Base-by-base conservation (phyloP, 2,797 vertebrate species). In the Spondyliosoma cantharus region DNA sequence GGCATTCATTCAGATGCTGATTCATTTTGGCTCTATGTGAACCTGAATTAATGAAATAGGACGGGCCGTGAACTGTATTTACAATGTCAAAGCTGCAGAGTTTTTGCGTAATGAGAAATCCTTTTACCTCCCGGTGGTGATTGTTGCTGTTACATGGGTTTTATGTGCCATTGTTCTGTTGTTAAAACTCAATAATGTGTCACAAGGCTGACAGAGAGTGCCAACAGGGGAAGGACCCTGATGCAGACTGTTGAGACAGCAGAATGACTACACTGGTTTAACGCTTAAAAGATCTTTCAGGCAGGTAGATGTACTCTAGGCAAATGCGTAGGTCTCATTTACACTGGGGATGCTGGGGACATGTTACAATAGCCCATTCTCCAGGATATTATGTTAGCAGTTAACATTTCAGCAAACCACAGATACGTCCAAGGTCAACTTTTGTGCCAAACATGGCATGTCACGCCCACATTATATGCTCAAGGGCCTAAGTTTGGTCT, bases 1-100 rank as follows among this genome's bases (percentile, higher is more conserved):
- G 73, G 57, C 50, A 78, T 82, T 79, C 59, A 53, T 49, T 80
- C 46, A 83, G 71, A 76, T 48, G 54, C 69, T 37, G 29, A 79
- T 79, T 71, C 25, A 48, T 54, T 88, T 85, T 80, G 62, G 29
- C 29, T 73, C 75, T 54, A 63, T 83, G 83, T 86, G 71, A 88
- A 79, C 64, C 37, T 24, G 0, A 50, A 57, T 52, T 80, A 67
- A 71, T 71, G 69, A 84, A 70, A 61, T 17, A 45, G 27, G 25
- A 78, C 52, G 77, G 65, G 63, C 65, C n/a, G 56, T n/a, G 5
- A 66, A 60, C 37, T 3, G 49, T 62, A 62, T 68, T 79, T 72
- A 76, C 3, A 46, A 25, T 56, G 53, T 32, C 65, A 64, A 37
- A 77, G 65, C 79, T 72, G 70, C 24, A 6, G 68, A 83, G 50